These are phyloP conservation scores for Myripristis murdjan DNA, from an alignment of 2,797 vertebrate genomes.

Conservation along the genomic window DNA sequence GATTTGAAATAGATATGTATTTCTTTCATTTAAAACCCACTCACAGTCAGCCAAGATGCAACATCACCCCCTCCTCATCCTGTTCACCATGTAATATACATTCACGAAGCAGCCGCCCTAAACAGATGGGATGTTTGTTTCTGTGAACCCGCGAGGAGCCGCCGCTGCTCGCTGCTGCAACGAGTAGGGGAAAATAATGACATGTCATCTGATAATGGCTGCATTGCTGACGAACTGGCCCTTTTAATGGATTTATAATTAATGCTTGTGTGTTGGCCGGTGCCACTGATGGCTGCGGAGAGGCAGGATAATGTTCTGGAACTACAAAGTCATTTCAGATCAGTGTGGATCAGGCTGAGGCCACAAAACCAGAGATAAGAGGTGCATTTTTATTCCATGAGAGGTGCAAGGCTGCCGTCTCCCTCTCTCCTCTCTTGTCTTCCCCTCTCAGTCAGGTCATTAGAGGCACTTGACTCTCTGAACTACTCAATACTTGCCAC, in stretches of 20 bases:
- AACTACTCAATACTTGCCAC: slow-evolving; percentile 62
- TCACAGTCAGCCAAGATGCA: slow-evolving; percentile 29
- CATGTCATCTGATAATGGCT: slow-evolving; percentile 83
- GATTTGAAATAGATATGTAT: slow-evolving; percentile 36
- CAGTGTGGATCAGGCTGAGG: slow-evolving; percentile 75
- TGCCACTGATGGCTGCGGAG: slow-evolving; percentile 75
- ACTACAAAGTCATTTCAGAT: slow-evolving; percentile 82
- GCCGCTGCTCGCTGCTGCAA: slow-evolving; percentile 57
- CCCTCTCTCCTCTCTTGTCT: slow-evolving; percentile 43
- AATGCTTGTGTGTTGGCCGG: slow-evolving; percentile 79
- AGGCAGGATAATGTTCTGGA: slow-evolving; percentile 81
- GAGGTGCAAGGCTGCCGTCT: slow-evolving; percentile 61
- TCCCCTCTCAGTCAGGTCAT: slow-evolving; percentile 45
- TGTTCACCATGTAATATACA: slow-evolving; percentile 51
- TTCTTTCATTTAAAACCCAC: slow-evolving; percentile 45
- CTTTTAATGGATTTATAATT: slow-evolving; percentile 87
- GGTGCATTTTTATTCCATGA: slow-evolving; percentile 73
- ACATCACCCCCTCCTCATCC: slow-evolving; percentile 36
- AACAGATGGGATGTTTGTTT: slow-evolving; percentile 71
- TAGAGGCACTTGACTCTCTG: slow-evolving; percentile 50
- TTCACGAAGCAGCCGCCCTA: slow-evolving; percentile 34
- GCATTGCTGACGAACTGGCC: slow-evolving; percentile 74
- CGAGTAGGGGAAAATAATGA: slow-evolving; percentile 74
- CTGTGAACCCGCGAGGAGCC: slow-evolving; percentile 65
- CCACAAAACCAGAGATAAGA: slow-evolving; percentile 74